Base-by-base conservation (phyloP, 2,797 vertebrate genomes). In the Gouania willdenowi region DNA sequence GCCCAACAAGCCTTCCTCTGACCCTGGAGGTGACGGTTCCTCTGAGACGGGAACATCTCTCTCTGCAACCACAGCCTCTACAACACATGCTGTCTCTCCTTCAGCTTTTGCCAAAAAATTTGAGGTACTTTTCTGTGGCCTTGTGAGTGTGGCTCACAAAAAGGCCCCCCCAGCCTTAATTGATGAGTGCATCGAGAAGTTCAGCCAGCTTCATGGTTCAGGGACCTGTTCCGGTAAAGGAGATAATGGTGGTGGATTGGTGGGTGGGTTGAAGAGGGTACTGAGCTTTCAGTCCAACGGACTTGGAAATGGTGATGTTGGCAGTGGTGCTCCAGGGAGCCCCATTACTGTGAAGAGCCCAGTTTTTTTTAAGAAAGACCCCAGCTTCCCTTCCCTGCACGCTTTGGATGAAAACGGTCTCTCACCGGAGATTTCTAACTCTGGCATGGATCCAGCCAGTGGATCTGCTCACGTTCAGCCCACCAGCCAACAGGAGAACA, bases 161-260 rank as follows among this genome's bases (percentile, higher is more conserved):
- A 98, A 97, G 29, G 95, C 95, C 2, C 95, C 95, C 0, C 95
- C 96, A 0, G 95, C 94, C 0, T 83, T 98, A 17, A 98, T 98
- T 7, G 96, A 98, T 8, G 94, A 98, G 77, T 98, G 96, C 71
- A 98, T 98, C 0, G 93, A 96, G 74, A 95, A 94, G 78, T 98
- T 98, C n/a, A 88, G 92, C 37, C 88, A 67, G 43, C 67, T 90
- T 13, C 74, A 80, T 26, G 67, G 75, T 44, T 75, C 77, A 3
- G 51, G 12, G 8, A 55, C 41, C 2, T n/a, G n/a, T n/a, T 26
- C 41, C 0, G 38, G 61, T 15, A 62, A 52, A 41, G 63, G 41
- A 22, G 73, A 48, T 10, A 62, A 35, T 18, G 17, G 32, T 2
- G 56, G 38, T 0, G 68, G 79, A 0, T 47, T 82, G 35, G 72